Conservation (phyloP, 2,888 invertebrate genomes). For the Nineta flava region DNA sequence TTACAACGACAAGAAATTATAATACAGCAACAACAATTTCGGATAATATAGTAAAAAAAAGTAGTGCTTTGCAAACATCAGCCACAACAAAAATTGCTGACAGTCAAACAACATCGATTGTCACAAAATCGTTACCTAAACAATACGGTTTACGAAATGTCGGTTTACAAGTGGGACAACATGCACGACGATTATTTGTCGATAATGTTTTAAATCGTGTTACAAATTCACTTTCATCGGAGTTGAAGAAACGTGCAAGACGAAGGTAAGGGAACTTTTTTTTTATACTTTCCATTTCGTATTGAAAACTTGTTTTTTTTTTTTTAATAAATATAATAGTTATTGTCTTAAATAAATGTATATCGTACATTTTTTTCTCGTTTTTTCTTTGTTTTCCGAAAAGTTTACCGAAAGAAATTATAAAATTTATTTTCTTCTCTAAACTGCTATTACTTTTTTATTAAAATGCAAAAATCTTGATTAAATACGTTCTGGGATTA, state of each 20-base stretch:
- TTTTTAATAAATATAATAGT: too few species aligned
- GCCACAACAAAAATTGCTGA: slow-evolving; percentile 16
- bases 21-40: slow-evolving; percentile 29
- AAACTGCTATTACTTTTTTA: too few species aligned
- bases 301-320: background rate
- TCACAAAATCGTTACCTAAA: slow-evolving; percentile 17
- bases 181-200: slow-evolving; percentile 48
- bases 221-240: slow-evolving; percentile 45
- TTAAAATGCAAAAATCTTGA: too few species aligned
- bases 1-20: slow-evolving; percentile 32
- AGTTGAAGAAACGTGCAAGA: slow-evolving; percentile 43
- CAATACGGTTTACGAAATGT: slow-evolving; percentile 26
- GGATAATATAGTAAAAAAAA: slow-evolving; percentile 17
- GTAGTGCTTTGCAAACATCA: slow-evolving; percentile 14
- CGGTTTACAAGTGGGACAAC: slow-evolving; percentile 38
- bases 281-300: background rate
- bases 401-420: too few species aligned
- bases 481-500: too few species aligned
- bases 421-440: too few species aligned
- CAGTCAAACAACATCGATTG: slow-evolving; percentile 10
- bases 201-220: slow-evolving; percentile 54
- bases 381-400: too few species aligned
- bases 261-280: slow-evolving; percentile 26
- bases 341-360: too few species aligned
- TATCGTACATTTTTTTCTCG: too few species aligned